Evolutionary conservation across 2,888 invertebrate genomes (phyloP), one percentile per base, ranked within the genome.

Genomic region (Rhopalosiphum nymphaeae): DNA sequence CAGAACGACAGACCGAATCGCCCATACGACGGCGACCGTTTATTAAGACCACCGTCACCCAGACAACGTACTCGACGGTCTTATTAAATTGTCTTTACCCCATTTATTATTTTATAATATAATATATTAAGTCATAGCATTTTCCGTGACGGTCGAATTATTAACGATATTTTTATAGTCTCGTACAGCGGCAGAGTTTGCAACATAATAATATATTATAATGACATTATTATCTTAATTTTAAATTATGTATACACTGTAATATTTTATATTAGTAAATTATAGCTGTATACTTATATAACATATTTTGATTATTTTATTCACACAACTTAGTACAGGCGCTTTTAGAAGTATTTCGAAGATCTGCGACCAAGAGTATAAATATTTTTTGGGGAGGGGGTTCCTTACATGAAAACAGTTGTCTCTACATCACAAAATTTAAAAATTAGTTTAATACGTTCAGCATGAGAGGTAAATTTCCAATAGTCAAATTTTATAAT

Each of bases 21-120:
- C 78, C 36, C 36, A 36, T 36, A 78, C 57, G n/a, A 9, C 21
- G 36, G 78, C 36, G 36, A 9, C 78, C 78, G 78, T 78, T 78
- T 78, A 78, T 78, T 78, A 78, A 36, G 78, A 36, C 78, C 78
- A 21, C 78, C 36, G 78, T 78, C 36, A 36, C 3, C 78, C 78
- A 78, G 78, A 78, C 78, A 21, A 78, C 78, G 78, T 78, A 78
- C 36, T 36, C 78, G 78, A 78, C 78, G 21, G 78, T 78, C 78
- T 78, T 78, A 78, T 78, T 78, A 78, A 78, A 78, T 21, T 21
- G 78, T 36, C 78, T 36, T 78, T 78, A 78, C 78, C 21, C 36
- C 78, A 21, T 78, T 9, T 78, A 36, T 78, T 21, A 78, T 78
- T 78, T 21, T 78, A 78, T 36, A 78, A 36, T 78, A 78, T 78